phyloP scores from a whole-genome alignment of 2,797 vertebrate genomes.

The Etheostoma perlongum region DNA sequence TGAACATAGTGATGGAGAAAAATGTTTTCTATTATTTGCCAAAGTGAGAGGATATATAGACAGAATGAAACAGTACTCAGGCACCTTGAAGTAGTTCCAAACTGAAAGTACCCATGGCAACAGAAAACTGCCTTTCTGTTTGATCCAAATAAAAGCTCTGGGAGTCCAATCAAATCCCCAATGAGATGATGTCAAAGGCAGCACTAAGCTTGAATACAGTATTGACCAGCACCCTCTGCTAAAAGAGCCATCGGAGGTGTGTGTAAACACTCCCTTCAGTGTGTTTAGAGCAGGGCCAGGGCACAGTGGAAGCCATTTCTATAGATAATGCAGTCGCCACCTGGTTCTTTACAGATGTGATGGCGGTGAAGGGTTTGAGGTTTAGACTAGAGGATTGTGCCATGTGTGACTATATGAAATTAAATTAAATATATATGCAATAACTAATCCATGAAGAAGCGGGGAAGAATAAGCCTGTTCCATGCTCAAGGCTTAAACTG shows the following conservation, averaged over 20 bases:
- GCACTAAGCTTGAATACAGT: neutral
- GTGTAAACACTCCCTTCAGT: neutral
- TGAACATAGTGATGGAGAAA: neutral
- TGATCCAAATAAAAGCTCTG: constrained; percentile 15
- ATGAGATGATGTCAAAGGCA: constrained; percentile 1
- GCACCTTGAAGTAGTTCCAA: constrained; percentile 11
- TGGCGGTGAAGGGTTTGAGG: constrained; percentile 25
- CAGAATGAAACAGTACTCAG: neutral
- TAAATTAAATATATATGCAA: constrained; percentile 72
- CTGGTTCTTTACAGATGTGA: constrained; percentile 48
- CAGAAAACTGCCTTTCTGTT: neutral
- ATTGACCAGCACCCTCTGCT: neutral
- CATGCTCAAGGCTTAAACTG: constrained; percentile 59
- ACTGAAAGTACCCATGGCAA: constrained; percentile 7
- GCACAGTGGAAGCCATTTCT: constrained; percentile 38
- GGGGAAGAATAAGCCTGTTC: constrained; percentile 60
- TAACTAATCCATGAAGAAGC: constrained; percentile 64
- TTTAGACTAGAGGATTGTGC: constrained; percentile 38
- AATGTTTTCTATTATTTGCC: constrained; percentile 1
- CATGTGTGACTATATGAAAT: constrained; percentile 70
- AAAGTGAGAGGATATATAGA: constrained; percentile 4
- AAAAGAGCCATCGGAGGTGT: neutral
- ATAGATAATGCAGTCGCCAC: constrained; percentile 14
- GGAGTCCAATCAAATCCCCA: constrained; percentile 7
- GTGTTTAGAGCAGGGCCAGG: constrained; percentile 15